Evolutionary conservation across 2,888 invertebrate species (phyloP), one percentile per base, ranked within the genome.

Genomic region (Exephanes ischioxanthus): DNA sequence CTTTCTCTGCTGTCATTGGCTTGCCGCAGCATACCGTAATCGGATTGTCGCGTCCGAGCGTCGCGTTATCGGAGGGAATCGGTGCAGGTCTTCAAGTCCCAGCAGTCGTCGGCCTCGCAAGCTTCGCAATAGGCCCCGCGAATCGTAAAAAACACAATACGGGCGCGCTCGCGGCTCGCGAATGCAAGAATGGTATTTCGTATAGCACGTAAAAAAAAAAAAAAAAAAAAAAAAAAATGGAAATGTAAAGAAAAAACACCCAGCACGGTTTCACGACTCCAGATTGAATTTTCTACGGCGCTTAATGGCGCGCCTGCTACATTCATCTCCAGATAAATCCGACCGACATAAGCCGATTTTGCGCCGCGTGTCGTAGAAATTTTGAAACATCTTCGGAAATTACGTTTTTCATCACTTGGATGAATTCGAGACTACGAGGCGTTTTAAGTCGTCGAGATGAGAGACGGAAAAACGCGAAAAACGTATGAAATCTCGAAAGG

Each of bases 41-140:
- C 82, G 82, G 85, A 85, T 85, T 85, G 55, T 71, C 66, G 55
- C 75, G 66, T 45, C 61, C 58, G 71, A 82, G 67, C 76, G 71
- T 41, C 37, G 75, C 75, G 73, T 76, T 41, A 79, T 75, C 51
- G 48, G 67, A 53, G 41, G 63, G 66, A 84, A 76, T 83, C 82
- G 80, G 73, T 80, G 77, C 77, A 86, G 63, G 81, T 85, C 85
- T 87, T 87, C 81, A 73, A 85, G 78, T 45, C 83, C 75, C 75
- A 16, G 51, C 77, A 68, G 85, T 86, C 19, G 53, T 81, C 80
- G 80, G 79, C 72, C 55, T 76, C 76, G 75, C 63, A 33, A 37
- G 53, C 41, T 78, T 67, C 53, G 67, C 51, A 70, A 82, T 73
- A 81, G 68, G 77, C 11, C 58, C 30, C 16, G 73, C 77, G 16